Conservation (phyloP, 1,140 invertebrate species). For the Sminthurinus signatus region DNA sequence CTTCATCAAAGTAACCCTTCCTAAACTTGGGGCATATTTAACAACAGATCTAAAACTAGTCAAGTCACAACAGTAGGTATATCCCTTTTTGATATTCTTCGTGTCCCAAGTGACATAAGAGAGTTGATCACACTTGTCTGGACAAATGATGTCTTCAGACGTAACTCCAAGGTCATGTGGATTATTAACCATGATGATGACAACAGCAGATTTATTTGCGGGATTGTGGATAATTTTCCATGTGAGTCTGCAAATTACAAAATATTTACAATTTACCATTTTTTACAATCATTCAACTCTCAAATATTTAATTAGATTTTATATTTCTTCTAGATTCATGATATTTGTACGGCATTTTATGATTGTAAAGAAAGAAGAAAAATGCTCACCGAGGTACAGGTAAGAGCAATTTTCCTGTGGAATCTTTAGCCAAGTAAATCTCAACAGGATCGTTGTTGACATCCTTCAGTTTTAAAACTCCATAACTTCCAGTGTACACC, state of each 20-base stretch:
- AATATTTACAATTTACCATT: neutral
- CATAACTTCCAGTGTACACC: conserved; percentile 55
- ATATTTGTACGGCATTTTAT: neutral
- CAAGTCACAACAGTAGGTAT: conserved; percentile 34
- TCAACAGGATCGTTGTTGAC: conserved; percentile 45
- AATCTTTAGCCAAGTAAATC: conserved; percentile 49
- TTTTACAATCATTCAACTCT: too few species aligned
- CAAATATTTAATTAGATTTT: neutral
- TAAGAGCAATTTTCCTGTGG: conserved; percentile 3
- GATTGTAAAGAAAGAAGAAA: neutral
- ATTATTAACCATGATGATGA: conserved; percentile 59
- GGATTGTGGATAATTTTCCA: conserved; percentile 54
- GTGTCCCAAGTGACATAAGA: conserved; percentile 33
- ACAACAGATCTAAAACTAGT: conserved; percentile 4
- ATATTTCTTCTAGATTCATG: too few species aligned
- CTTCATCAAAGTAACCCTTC: too few species aligned
- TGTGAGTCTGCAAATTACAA: conserved; percentile 14
- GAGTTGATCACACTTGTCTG: conserved; percentile 34
- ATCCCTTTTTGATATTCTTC: conserved; percentile 22
- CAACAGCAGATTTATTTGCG: conserved; percentile 49
- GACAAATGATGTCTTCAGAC: conserved; percentile 29
- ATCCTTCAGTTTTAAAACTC: conserved; percentile 50
- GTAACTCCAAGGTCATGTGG: conserved; percentile 45
- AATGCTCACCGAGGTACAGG: conserved; percentile 28
- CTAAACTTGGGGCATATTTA: neutral